These are phyloP conservation scores for Plecotus auritus DNA, from an alignment of 2,113 vertebrate genomes.

Conservation along the genomic window DNA sequence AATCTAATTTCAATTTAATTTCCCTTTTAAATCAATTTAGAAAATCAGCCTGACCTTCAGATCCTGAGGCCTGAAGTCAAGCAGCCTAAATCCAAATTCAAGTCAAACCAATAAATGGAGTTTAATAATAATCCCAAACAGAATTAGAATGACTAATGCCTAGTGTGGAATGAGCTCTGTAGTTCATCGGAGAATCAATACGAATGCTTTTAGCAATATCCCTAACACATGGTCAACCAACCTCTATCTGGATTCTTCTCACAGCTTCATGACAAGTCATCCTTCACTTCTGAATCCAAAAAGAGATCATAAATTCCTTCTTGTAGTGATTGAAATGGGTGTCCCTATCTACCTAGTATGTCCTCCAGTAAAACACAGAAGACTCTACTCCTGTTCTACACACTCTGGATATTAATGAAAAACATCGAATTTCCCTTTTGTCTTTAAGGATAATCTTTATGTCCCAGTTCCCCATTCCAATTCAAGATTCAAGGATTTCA, in stretches of 20 bases:
- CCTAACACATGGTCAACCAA: background rate
- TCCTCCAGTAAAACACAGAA: background rate
- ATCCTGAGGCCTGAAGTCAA: background rate
- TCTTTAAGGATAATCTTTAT: background rate
- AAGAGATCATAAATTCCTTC: background rate
- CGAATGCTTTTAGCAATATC: background rate
- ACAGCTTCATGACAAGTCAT: background rate
- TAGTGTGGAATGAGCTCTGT: background rate
- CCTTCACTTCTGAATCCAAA: background rate
- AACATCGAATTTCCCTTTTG: background rate
- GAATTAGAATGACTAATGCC: background rate
- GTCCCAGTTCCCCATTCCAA: background rate
- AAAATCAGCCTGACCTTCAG: slow-evolving; percentile 22
- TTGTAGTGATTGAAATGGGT: background rate
- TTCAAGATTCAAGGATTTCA: slow-evolving; percentile 3
- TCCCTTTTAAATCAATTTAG: background rate
- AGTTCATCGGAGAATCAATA: background rate
- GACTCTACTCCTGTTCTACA: background rate
- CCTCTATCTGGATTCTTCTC: background rate
- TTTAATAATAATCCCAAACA: background rate
- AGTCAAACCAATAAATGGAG: background rate
- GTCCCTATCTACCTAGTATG: background rate
- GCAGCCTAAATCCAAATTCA: background rate
- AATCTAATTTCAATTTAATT: background rate
- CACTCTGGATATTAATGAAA: background rate